Conservation (phyloP, 2,888 invertebrate genomes). For the Eupithecia subumbrata region DNA sequence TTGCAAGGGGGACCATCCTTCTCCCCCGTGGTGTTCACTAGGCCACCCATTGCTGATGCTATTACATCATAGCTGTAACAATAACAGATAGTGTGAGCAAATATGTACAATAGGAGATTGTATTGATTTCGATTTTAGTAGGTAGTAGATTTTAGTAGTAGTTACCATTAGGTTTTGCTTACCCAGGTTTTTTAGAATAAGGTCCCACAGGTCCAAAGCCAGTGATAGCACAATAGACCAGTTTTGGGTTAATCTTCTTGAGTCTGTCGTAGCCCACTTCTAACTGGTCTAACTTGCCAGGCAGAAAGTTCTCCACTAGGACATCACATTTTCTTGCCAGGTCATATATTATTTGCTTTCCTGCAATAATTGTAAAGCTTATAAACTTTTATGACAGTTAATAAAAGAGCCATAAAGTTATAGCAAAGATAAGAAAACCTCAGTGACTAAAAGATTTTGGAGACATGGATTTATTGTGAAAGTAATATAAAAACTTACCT, state of each 20-base stretch:
- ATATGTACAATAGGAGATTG: not conserved
- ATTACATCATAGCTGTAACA: slow-evolving; percentile 93
- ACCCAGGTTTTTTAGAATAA: slow-evolving; percentile 93
- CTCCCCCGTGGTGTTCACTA: slow-evolving; percentile 95
- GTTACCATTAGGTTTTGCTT: slow-evolving; percentile 32
- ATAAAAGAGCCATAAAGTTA: too few species aligned
- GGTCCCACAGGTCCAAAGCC: slow-evolving; percentile 96
- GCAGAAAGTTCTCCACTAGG: slow-evolving; percentile 96
- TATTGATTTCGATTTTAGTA: not conserved
- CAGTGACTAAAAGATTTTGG: not conserved
- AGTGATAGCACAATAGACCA: slow-evolving; percentile 97
- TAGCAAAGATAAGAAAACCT: not conserved
- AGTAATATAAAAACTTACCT: slow-evolving; percentile 73
- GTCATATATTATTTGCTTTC: slow-evolving; percentile 85
- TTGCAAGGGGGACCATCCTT: slow-evolving; percentile 93
- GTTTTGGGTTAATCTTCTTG: slow-evolving; percentile 86
- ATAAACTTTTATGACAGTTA: not conserved
- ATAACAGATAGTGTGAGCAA: slow-evolving; percentile 1
- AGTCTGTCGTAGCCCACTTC: slow-evolving; percentile 92
- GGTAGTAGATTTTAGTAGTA: not conserved
- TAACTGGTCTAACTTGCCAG: slow-evolving; percentile 91
- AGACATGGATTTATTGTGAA: not conserved
- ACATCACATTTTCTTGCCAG: slow-evolving; percentile 92
- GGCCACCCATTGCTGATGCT: slow-evolving; percentile 95
- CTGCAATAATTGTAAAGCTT: slow-evolving; percentile 55